A percentile compares a stretch with the other conserved stretches of the same genome.
Conservation (phyloP, 2,113 vertebrate species). For the Hippocampus barbouri region DNA sequence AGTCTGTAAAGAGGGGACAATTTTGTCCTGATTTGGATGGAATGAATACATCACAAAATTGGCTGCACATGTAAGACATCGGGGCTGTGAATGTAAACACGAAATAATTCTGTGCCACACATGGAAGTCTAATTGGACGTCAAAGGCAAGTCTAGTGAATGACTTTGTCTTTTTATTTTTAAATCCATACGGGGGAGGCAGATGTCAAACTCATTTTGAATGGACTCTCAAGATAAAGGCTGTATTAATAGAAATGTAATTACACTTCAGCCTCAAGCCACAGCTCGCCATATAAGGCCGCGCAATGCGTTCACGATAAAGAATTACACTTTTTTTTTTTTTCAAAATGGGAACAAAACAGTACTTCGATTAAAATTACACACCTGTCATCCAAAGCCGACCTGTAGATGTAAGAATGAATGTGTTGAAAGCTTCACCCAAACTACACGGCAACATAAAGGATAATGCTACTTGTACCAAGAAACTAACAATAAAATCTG, state of each 20-base stretch:
- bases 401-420: background rate
- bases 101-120: background rate
- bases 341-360: background rate
- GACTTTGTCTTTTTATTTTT: constrained; percentile 9
- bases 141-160: constrained; percentile 16
- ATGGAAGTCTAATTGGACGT: constrained; percentile 8
- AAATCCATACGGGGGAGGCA: background rate
- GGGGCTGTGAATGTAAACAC: constrained; percentile 3
- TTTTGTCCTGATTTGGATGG: constrained; percentile 17
- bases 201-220: constrained; percentile 8
- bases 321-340: background rate
- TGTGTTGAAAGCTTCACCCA: background rate
- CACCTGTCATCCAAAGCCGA: background rate
- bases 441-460: too few relatives aligned
- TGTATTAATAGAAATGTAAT: constrained; percentile 11
- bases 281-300: background rate
- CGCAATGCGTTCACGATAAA: background rate
- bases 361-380: background rate
- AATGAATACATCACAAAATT: background rate
- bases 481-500: too few relatives aligned
- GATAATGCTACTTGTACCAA: too few relatives aligned
- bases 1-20: constrained; percentile 23
- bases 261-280: constrained; percentile 7
- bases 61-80: background rate
- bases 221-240: constrained; percentile 5